Conservation (phyloP, 2,113 vertebrate genomes). For the Noctilio leporinus region DNA sequence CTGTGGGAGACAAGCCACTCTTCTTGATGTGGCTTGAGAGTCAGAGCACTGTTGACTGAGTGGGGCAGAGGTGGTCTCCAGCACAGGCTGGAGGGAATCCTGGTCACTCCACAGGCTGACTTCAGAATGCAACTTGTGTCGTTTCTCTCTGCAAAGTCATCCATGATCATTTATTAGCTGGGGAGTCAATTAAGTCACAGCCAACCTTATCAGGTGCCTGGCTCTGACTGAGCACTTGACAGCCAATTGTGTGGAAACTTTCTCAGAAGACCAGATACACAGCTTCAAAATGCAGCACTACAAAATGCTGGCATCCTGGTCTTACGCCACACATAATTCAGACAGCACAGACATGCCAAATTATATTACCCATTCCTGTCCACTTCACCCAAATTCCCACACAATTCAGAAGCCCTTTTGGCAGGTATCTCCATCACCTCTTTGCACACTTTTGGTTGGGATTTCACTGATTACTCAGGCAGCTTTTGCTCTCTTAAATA, state of each 20-base stretch:
- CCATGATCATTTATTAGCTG: neutral
- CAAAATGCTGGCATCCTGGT: neutral
- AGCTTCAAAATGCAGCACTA: conserved; percentile 27
- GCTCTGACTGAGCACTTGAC: neutral
- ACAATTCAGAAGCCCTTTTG: neutral
- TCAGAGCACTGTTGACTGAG: neutral
- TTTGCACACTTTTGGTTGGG: neutral
- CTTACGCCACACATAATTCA: neutral
- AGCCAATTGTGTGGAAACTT: neutral
- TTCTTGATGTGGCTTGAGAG: neutral
- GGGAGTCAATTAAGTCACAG: neutral
- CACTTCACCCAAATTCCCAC: neutral
- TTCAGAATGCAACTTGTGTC: neutral
- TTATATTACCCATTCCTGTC: neutral
- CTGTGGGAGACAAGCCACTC: neutral
- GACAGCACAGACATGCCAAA: neutral
- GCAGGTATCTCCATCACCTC: neutral
- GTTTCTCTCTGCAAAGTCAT: neutral
- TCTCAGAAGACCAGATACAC: neutral
- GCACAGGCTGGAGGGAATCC: neutral
- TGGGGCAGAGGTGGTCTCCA: neutral
- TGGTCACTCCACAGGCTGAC: neutral
- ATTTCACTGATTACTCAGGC: neutral
- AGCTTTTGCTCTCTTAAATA: neutral
- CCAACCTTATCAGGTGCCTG: neutral